These are phyloP conservation scores for Pristionchus mayeri DNA, from an alignment of 2,888 invertebrate species.

Conservation along the genomic window DNA sequence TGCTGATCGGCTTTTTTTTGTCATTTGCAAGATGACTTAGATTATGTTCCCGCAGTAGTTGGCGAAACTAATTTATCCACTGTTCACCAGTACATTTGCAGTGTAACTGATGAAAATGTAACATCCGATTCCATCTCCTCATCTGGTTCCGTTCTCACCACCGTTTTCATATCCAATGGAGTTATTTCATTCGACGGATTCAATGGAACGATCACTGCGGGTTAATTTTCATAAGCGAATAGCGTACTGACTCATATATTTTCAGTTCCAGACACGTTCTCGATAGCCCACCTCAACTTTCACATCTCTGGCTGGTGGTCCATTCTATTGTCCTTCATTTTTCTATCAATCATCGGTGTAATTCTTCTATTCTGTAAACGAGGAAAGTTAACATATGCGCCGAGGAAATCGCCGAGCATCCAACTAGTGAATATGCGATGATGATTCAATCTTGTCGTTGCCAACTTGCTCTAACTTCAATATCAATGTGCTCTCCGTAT, in stretches of 20 bases:
- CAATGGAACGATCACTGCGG: background rate
- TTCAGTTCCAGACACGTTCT: no score
- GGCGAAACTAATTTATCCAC: background rate
- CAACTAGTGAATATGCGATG: no score
- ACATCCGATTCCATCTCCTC: background rate
- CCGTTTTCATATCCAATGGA: no score
- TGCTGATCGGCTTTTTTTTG: background rate
- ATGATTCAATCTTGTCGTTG: no score
- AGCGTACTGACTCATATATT: no score
- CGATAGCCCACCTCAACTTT: no score
- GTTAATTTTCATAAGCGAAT: no score
- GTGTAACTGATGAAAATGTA: background rate
- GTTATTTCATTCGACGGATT: no score
- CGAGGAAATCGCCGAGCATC: no score
- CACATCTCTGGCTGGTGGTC: background rate
- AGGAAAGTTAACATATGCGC: no score
- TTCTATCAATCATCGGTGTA: background rate
- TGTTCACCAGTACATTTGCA: background rate
- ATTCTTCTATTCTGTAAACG: background rate
- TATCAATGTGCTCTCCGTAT: no score
- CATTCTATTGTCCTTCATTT: background rate
- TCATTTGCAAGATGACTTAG: background rate
- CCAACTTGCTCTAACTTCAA: no score
- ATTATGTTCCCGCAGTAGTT: background rate
- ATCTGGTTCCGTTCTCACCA: background rate